Evolutionary conservation across 2,797 vertebrate genomes (phyloP), one percentile per base, ranked within the genome.

Genomic region (Pseudopleuronectes americanus): DNA sequence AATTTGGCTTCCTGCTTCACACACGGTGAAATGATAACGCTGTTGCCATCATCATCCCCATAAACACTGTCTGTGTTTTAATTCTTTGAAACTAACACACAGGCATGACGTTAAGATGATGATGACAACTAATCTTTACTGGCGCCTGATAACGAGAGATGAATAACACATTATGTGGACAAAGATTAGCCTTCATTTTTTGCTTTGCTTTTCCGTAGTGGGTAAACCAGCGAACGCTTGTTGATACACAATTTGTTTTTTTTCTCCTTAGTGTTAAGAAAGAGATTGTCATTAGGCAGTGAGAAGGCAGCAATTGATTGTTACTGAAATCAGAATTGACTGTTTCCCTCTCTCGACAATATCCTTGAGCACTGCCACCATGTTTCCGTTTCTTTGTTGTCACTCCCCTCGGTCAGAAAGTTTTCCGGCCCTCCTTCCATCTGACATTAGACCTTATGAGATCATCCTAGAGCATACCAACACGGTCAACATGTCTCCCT

Each of bases 101-200:
- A 71, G 72, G 68, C 76, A 65, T 68, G 65, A 71, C 21, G 7
- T 69, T 21, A 53, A 52, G 62, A 72, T 71, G 79, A 67, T 69
- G 76, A 86, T 69, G 73, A 84, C 66, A 64, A 81, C 77, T 77
- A 78, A 82, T 81, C 58, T 47, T 53, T 70, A 79, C 72, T 38
- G 38, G 68, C 59, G 74, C 61, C 64, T 64, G 36, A 77, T 86
- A 80, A 64, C 41, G 66, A 71, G 77, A 65, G 38, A 52, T 24
- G 21, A 63, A 59, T 63, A 64, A 77, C 64, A 21, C 54, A 55
- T 80, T 47, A 13, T 56, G 28, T 77, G 80, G 68, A 76, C n/a
- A 68, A 65, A 71, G 21, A 60, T 19, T 45, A 69, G 7, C n/a
- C 19, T 68, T 22, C 4, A 4, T 64, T 56, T 55, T 74, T 52